A percentile compares a stretch with the other conserved stretches of the same genome.
These are phyloP conservation scores for Drosophila rellima DNA, from an alignment of 2,888 invertebrate species.

Conservation along the genomic window DNA sequence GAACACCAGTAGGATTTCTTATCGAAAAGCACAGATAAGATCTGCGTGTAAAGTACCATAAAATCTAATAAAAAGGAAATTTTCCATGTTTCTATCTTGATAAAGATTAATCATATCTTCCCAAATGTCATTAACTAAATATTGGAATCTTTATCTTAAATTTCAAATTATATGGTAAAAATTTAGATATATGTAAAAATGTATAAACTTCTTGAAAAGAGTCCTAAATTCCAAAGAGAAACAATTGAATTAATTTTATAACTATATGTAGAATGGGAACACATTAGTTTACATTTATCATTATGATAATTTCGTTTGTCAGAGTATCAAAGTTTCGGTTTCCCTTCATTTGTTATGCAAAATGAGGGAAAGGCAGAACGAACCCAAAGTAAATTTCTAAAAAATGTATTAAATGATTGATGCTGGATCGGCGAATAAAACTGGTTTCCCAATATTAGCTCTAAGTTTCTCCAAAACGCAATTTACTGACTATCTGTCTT, in stretches of 20 bases:
- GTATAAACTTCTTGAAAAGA: neutral
- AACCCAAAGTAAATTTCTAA: conserved; percentile 30
- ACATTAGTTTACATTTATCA: neutral
- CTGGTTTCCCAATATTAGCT: conserved; percentile 40
- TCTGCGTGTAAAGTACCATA: neutral
- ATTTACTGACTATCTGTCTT: conserved; percentile 31
- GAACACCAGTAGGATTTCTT: conserved; percentile 14
- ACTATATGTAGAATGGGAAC: neutral
- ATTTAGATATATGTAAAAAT: no score
- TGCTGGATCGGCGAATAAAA: conserved; percentile 27
- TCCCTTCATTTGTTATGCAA: conserved; percentile 38
- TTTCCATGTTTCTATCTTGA: neutral
- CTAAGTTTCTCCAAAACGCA: conserved; percentile 26
- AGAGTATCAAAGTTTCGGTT: conserved; percentile 18
- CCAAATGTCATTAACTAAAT: no score
- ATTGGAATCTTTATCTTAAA: no score
- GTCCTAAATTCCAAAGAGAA: neutral
- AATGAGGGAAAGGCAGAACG: conserved; percentile 49
- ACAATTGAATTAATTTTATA: neutral
- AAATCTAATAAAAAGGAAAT: neutral
- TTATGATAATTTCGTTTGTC: neutral
- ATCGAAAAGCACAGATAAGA: conserved; percentile 28
- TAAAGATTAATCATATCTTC: no score
- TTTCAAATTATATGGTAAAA: no score
- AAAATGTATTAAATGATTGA: conserved; percentile 37